Evolutionary conservation across 1,140 invertebrate genomes (phyloP).

Genomic region (Platyura marginata): DNA sequence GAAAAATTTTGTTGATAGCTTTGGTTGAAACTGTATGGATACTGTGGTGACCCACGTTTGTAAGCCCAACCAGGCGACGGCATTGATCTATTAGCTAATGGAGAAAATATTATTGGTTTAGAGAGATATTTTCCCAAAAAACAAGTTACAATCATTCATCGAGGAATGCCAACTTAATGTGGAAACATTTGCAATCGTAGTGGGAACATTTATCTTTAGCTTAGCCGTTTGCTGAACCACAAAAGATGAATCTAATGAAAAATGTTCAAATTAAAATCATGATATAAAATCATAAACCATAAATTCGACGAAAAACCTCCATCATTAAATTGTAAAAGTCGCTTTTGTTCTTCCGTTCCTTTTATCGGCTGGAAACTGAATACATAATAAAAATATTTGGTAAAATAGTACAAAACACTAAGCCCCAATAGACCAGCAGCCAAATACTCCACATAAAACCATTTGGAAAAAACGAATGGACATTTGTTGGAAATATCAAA

Average conservation of each 20-base stretch:
- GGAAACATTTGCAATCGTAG: not conserved
- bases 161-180: constrained; percentile 21
- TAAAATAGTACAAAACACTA: constrained; percentile 24
- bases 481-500: constrained; percentile 14
- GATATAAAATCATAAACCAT: too few relatives aligned
- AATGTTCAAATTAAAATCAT: too few relatives aligned
- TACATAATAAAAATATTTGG: constrained; percentile 19
- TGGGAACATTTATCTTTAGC: constrained; percentile 1
- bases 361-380: constrained; percentile 14
- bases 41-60: constrained; percentile 9
- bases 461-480: constrained; percentile 5
- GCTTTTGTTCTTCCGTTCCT: constrained; percentile 21
- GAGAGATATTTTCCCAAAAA: not conserved
- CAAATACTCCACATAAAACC: constrained; percentile 21
- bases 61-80: constrained; percentile 6
- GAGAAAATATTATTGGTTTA: not conserved
- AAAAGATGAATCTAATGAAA: constrained; percentile 13
- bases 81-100: constrained; percentile 1
- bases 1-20: constrained; percentile 10
- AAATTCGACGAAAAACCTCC: too few relatives aligned
- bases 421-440: constrained; percentile 14
- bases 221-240: constrained; percentile 6
- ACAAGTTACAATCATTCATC: constrained; percentile 14
- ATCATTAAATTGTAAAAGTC: constrained; percentile 19
- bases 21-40: constrained; percentile 10